Percentiles rank a stretch among this genome's conserved stretches.
Conservation (phyloP, 1,140 invertebrate species). For the silkworm (Bombyx mori) region DNA sequence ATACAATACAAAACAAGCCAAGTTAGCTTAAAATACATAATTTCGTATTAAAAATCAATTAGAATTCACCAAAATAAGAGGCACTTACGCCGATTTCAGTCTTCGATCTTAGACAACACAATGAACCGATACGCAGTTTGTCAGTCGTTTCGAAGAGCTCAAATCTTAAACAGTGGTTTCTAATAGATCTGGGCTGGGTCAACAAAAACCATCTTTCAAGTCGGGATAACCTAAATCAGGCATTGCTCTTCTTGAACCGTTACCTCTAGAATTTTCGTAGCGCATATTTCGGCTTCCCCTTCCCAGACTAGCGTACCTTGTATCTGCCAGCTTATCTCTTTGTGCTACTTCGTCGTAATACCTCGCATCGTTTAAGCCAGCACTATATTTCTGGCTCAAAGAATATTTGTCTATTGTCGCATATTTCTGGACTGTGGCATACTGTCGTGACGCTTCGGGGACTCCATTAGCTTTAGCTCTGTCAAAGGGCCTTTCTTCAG, state of each 20-base stretch:
- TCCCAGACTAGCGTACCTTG: slow-evolving; percentile 61
- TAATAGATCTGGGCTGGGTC: slow-evolving; percentile 76
- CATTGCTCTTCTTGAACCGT: slow-evolving; percentile 70
- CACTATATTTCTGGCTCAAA: slow-evolving; percentile 69
- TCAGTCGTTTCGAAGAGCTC: slow-evolving; percentile 12
- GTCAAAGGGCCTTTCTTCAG: slow-evolving; percentile 73
- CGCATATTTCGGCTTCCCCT: slow-evolving; percentile 67
- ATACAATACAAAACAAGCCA: slow-evolving; percentile 13
- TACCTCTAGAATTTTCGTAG: slow-evolving; percentile 44
- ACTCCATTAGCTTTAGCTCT: slow-evolving; percentile 71
- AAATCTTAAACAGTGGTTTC: slow-evolving; percentile 74
- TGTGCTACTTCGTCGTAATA: slow-evolving; percentile 66
- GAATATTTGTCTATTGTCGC: slow-evolving; percentile 70
- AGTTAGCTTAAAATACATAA: slow-evolving; percentile 13
- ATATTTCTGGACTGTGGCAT: slow-evolving; percentile 67
- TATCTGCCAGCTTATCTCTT: slow-evolving; percentile 62
- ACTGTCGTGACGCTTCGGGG: slow-evolving; percentile 61
- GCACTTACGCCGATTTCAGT: slow-evolving; percentile 61
- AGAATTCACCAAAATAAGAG: slow-evolving; percentile 24
- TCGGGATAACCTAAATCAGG: slow-evolving; percentile 73
- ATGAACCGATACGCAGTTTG: slow-evolving; percentile 3
- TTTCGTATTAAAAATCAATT: slow-evolving; percentile 3
- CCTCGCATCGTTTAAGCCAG: slow-evolving; percentile 65
- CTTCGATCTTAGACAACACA: slow-evolving; percentile 42
- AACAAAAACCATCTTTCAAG: slow-evolving; percentile 81